Conservation (phyloP, 1,140 invertebrate genomes). For the Bombus balteatus region DNA sequence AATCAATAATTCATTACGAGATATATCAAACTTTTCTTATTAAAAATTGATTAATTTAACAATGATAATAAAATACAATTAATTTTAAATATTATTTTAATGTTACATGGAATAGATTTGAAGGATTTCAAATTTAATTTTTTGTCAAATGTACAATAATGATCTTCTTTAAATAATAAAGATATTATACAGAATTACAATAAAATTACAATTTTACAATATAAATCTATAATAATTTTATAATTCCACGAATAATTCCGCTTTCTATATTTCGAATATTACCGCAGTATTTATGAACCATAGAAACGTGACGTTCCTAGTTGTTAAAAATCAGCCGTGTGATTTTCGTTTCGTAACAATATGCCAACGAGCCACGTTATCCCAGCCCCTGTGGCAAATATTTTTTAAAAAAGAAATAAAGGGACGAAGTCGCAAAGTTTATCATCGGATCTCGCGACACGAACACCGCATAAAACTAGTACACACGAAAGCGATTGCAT, state of each 20-base stretch:
- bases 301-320: not conserved
- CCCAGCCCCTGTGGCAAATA: not conserved
- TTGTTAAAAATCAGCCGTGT: not conserved
- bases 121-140: no score
- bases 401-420: conserved; percentile 49
- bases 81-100: not conserved
- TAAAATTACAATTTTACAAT: no score
- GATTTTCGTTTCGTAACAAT: conserved; percentile 22
- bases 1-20: not conserved
- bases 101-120: no score
- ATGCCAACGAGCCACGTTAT: conserved; percentile 14
- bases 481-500: conserved; percentile 74
- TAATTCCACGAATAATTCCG: not conserved
- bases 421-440: conserved; percentile 61
- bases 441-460: conserved; percentile 73
- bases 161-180: no score
- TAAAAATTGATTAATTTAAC: not conserved
- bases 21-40: not conserved
- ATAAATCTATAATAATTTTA: not conserved
- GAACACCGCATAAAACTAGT: conserved; percentile 71
- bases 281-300: not conserved
- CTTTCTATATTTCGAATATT: not conserved
- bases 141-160: no score
- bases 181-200: no score
- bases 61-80: not conserved